phyloP scores from a whole-genome alignment of 2,888 invertebrate species.

The Odontothrips loti region DNA sequence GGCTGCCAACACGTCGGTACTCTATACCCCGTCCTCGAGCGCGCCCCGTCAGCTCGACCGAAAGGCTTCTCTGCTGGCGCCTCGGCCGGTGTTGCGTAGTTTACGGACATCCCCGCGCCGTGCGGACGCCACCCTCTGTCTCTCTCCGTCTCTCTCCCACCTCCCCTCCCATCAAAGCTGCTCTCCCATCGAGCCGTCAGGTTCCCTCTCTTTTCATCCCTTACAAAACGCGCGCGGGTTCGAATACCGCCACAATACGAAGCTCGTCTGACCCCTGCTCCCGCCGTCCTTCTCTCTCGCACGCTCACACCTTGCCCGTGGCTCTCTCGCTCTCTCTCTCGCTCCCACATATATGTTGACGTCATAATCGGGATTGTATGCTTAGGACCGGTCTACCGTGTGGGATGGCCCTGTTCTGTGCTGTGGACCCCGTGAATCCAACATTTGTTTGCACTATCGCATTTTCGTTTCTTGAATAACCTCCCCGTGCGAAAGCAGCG shows the following conservation, averaged over 20 bases:
- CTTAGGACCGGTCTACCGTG: conserved; percentile 7
- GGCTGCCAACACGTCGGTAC: too few species aligned
- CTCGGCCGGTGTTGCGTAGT: too few species aligned
- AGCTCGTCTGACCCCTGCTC: background rate
- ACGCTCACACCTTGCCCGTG: background rate
- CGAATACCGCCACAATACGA: too few species aligned
- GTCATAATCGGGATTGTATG: conserved; percentile 24
- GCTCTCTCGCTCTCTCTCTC: background rate
- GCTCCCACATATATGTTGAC: background rate
- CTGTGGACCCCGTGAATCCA: background rate
- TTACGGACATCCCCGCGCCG: too few species aligned
- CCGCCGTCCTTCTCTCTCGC: background rate
- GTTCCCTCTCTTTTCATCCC: too few species aligned
- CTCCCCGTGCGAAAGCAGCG: background rate
- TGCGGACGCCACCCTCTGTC: background rate
- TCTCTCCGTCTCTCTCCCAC: background rate
- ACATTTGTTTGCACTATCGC: background rate
- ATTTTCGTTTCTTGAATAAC: background rate
- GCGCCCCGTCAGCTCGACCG: too few species aligned
- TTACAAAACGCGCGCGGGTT: too few species aligned
- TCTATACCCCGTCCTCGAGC: too few species aligned
- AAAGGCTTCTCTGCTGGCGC: too few species aligned
- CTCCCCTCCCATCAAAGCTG: too few species aligned
- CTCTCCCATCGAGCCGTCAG: too few species aligned
- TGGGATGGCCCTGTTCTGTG: background rate